Evolutionary conservation across 2,797 vertebrate genomes (phyloP).

Genomic region (Hafferia zeledoni): DNA sequence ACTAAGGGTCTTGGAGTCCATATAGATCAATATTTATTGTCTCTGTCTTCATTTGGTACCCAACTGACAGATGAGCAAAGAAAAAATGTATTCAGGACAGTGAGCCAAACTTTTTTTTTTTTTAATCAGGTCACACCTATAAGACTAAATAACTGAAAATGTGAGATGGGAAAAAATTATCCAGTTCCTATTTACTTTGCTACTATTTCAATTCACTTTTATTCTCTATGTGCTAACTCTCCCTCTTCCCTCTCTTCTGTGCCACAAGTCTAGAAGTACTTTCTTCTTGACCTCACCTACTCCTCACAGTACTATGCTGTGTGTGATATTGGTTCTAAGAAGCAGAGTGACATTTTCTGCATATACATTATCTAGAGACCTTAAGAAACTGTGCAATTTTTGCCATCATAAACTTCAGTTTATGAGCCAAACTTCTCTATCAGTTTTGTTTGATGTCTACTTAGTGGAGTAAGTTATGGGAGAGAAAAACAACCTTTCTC

Average conservation of each 20-base stretch:
- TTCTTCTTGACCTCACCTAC: background rate
- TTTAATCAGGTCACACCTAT: background rate
- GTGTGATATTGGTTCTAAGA: background rate
- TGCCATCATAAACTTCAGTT: background rate
- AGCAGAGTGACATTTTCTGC: background rate
- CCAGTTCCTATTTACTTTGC: background rate
- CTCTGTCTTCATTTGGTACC: background rate
- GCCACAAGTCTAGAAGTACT: background rate
- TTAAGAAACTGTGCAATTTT: background rate
- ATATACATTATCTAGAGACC: background rate
- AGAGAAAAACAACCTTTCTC: background rate
- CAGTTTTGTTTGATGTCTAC: background rate
- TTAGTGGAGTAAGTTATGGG: background rate
- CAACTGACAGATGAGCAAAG: background rate
- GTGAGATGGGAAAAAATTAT: background rate
- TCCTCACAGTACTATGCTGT: background rate
- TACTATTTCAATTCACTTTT: background rate
- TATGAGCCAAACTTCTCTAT: background rate
- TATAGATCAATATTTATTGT: background rate
- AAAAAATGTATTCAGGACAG: background rate
- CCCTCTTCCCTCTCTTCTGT: background rate
- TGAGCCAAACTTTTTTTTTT: background rate
- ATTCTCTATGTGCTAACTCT: background rate
- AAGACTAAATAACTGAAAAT: background rate
- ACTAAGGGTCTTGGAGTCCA: background rate